Percentiles rank a stretch among this genome's conserved stretches.
phyloP scores from a whole-genome alignment of 1,140 invertebrate genomes.

The Portunus trituberculatus region DNA sequence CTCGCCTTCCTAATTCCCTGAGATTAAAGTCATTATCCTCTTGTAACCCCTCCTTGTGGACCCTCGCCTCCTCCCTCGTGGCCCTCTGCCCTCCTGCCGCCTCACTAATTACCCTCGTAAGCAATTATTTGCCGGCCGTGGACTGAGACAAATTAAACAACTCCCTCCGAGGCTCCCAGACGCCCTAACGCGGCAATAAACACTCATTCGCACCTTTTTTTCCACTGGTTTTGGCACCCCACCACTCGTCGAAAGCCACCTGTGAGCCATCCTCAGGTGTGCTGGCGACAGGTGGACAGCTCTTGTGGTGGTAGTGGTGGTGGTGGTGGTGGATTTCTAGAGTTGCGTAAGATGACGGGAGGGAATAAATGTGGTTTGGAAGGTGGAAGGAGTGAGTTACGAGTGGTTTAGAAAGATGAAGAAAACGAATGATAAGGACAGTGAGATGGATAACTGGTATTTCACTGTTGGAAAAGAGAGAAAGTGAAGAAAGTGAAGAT shows the following conservation, averaged over 20 bases:
- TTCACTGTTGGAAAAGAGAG: neutral
- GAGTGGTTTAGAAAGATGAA: neutral
- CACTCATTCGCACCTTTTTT: neutral
- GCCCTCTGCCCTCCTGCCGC: neutral
- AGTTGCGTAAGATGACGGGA: too few species aligned
- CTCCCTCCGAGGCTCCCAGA: neutral
- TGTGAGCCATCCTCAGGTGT: neutral
- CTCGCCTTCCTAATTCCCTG: neutral
- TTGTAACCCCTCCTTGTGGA: conserved; percentile 11
- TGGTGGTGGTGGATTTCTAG: neutral
- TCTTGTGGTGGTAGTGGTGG: neutral
- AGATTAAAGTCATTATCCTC: conserved; percentile 2
- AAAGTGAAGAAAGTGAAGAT: too few species aligned
- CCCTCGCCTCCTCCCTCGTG: neutral
- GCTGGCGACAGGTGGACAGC: neutral
- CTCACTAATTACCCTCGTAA: conserved; percentile 13
- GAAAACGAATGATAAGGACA: neutral
- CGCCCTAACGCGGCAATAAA: conserved; percentile 9
- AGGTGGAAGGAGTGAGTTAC: neutral
- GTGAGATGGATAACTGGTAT: neutral
- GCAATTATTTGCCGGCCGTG: conserved; percentile 31
- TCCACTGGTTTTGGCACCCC: neutral
- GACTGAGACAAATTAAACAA: conserved; percentile 23
- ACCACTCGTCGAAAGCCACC: neutral
- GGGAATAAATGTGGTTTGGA: neutral